These are phyloP conservation scores for Cepaea nemoralis DNA, from an alignment of 1,140 invertebrate genomes.

Conservation along the genomic window DNA sequence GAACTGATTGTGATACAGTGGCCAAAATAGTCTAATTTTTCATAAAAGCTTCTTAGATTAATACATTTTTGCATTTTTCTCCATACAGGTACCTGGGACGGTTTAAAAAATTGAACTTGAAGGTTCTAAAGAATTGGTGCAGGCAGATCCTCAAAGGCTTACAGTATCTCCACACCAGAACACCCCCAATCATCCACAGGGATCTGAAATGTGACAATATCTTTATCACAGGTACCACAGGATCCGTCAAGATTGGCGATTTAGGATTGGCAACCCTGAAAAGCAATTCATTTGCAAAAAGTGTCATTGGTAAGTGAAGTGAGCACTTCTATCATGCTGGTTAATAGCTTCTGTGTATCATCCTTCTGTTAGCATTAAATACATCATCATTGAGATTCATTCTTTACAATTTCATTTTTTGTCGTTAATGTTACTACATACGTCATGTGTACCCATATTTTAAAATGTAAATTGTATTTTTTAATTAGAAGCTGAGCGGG, in stretches of 20 bases:
- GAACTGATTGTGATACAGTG: too few species aligned
- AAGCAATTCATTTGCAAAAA: constrained; percentile 99
- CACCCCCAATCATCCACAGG: constrained; percentile 96
- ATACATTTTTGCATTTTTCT: constrained; percentile 5
- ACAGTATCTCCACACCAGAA: constrained; percentile 95
- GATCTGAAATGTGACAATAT: constrained; percentile 97
- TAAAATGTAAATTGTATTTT: too few species aligned
- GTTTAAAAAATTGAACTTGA: constrained; percentile 98
- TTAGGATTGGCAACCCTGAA: constrained; percentile 97
- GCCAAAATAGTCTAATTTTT: too few species aligned
- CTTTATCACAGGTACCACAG: constrained; percentile 92
- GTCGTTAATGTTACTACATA: too few species aligned
- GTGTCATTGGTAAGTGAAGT: constrained; percentile 87
- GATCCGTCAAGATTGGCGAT: constrained; percentile 99
- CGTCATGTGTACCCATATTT: too few species aligned
- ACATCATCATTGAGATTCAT: too few species aligned
- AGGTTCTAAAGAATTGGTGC: constrained; percentile 95
- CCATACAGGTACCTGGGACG: constrained; percentile 87
- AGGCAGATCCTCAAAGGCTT: constrained; percentile 98
- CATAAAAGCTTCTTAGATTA: too few species aligned
- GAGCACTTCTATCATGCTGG: too few species aligned
- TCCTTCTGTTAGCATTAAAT: too few species aligned
- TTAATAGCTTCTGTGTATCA: too few species aligned
- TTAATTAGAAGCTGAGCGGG: too few species aligned
- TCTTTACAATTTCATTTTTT: too few species aligned